phyloP scores from a whole-genome alignment of 2,888 invertebrate species.

The Zaprionus obscuricornis region DNA sequence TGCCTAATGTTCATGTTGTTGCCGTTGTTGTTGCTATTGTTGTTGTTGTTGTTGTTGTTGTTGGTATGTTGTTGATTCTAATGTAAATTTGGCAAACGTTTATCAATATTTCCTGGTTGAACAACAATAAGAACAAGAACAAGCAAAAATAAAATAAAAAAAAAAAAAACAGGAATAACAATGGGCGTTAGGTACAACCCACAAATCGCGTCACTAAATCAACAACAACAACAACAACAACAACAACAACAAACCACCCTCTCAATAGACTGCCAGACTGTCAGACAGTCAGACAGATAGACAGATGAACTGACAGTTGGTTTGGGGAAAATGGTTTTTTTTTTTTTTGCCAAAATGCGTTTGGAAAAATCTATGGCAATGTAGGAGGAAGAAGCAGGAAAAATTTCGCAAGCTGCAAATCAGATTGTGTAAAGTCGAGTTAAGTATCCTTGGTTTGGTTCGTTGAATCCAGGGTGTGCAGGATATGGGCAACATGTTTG shows the following conservation, averaged over 20 bases:
- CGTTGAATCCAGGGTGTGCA: slow-evolving; percentile 63
- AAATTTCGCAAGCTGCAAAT: slow-evolving; percentile 82
- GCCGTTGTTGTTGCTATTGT: slow-evolving; percentile 3
- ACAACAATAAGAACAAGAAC: too few relatives aligned
- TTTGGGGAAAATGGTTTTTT: not conserved
- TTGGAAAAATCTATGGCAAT: slow-evolving; percentile 43
- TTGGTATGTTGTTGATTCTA: slow-evolving; percentile 58
- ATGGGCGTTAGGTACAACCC: slow-evolving; percentile 61
- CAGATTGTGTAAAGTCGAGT: slow-evolving; percentile 82
- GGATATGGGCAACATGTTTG: slow-evolving; percentile 80
- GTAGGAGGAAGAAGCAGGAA: too few relatives aligned
- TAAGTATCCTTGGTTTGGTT: slow-evolving; percentile 79
- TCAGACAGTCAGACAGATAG: slow-evolving; percentile 5
- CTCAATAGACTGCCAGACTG: too few relatives aligned
- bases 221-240: slow-evolving; percentile 64
- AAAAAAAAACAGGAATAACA: slow-evolving; percentile 35
- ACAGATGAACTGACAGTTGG: slow-evolving; percentile 36
- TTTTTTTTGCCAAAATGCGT: too few relatives aligned
- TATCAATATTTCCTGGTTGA: slow-evolving; percentile 77
- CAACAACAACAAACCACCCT: slow-evolving; percentile 61
- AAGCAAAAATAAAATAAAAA: slow-evolving; percentile 16
- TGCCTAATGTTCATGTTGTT: not conserved
- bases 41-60: slow-evolving; percentile 24
- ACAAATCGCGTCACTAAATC: slow-evolving; percentile 77
- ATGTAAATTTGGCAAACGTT: slow-evolving; percentile 73